Base-by-base conservation (phyloP, 2,888 invertebrate species). In the Eupithecia inturbata region DNA sequence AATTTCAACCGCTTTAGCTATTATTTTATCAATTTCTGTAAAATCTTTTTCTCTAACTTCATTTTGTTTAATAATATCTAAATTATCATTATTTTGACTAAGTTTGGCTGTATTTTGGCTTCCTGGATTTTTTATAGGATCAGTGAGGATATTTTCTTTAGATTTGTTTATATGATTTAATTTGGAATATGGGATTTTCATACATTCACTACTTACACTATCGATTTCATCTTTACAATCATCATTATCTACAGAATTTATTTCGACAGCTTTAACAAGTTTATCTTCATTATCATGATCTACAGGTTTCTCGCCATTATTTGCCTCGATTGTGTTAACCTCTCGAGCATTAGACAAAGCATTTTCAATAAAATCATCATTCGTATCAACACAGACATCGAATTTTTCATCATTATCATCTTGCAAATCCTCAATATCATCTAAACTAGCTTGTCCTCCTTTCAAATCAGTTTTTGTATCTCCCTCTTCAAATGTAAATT, bases 381-480 rank as follows among this genome's bases (percentile, higher is more conserved):
- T 68, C 41, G 60, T 66, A 39, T 66, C 63, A 28, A 49, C 63
- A 28, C 49, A 71, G 3, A 75, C 53, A n/a, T 74, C 70, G 10
- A n/a, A 22, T 69, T 31, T 76, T 67, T 68, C 71, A 22, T 87
- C 87, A 77, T 83, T 81, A 68, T 93, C 94, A 26, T 93, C 92
- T 77, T 89, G 87, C 49, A 94, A 81, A 70, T 94, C 94, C 81
- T 94, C 94, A 0, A 94, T 92, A 22, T 94, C 94, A 62, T 94
- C 94, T 7, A 94, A 80, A 73, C 94, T 94, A 0, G 93, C 92
- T 78, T 94, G 94, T 0, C 90, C 92, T 0, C 81, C 85, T 81
- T 89, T 92, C 14, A 83, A 76, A 10, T 87, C 87, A 1, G 81
- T 82, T 77, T 71, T 39, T 41, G 78, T 77, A 76, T 84, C 75